Evolutionary conservation across 2,113 vertebrate genomes (phyloP).

Genomic region (Leucoraja erinaceus): DNA sequence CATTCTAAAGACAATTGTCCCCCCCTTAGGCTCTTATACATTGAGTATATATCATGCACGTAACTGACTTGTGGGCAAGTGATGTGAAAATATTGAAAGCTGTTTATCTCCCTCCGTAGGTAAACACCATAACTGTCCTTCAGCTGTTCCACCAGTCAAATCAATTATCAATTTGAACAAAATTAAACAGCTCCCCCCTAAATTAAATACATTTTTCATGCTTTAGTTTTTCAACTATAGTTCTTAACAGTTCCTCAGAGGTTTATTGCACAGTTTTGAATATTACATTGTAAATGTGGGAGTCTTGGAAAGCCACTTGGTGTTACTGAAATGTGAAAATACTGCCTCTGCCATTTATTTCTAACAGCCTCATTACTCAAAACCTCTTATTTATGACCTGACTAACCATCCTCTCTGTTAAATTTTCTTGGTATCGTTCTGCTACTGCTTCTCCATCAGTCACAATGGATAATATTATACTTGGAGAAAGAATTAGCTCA

Average conservation of each 20-base stretch:
- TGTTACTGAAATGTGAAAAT: neutral
- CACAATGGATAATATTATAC: no score
- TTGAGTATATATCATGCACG: neutral
- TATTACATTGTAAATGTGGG: neutral
- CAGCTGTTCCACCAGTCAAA: neutral
- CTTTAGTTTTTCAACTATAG: neutral
- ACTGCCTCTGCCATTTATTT: neutral
- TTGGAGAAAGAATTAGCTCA: no score
- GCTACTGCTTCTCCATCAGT: neutral
- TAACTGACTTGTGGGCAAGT: neutral
- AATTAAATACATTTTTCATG: conserved; percentile 4
- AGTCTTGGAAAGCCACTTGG: neutral
- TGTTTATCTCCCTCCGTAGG: neutral
- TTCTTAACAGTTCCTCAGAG: neutral
- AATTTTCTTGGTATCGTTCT: neutral
- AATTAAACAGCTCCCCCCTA: neutral
- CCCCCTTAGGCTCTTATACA: neutral
- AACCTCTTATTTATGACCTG: neutral
- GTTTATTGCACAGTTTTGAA: neutral
- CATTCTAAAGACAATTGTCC: neutral
- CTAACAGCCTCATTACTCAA: neutral
- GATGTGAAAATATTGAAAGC: neutral
- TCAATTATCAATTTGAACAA: neutral
- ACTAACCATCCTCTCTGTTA: neutral
- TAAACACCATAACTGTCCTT: neutral